phyloP scores from a whole-genome alignment of 2,888 invertebrate genomes.

The Vanessa cardui region DNA sequence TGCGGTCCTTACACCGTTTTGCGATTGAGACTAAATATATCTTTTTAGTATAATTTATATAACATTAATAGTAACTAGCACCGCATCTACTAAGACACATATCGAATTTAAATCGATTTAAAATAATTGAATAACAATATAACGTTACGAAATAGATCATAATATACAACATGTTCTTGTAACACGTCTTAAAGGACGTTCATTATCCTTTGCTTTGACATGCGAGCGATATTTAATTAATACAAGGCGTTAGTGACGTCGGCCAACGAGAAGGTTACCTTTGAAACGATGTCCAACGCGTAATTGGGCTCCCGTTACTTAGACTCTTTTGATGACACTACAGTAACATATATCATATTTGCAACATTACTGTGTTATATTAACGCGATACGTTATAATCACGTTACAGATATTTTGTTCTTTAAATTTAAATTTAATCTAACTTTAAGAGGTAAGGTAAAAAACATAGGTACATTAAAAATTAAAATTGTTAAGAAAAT shows the following conservation, averaged over 20 bases:
- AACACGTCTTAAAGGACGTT: slow-evolving; percentile 59
- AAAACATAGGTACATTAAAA: no score
- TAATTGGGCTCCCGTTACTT: slow-evolving; percentile 64
- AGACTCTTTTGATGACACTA: slow-evolving; percentile 19
- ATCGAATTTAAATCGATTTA: background rate
- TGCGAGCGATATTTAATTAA: slow-evolving; percentile 70
- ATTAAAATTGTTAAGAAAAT: no score
- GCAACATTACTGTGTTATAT: background rate
- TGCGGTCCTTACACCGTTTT: no score
- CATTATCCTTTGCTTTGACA: slow-evolving; percentile 66
- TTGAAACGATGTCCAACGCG: slow-evolving; percentile 69
- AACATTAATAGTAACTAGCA: no score
- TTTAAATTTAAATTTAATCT: no score
- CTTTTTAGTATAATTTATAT: no score
- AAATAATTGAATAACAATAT: slow-evolving; percentile 16
- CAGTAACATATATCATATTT: background rate
- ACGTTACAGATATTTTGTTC: background rate
- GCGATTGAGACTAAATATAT: no score
- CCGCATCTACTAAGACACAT: no score
- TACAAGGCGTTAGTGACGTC: slow-evolving; percentile 45
- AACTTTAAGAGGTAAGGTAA: no score
- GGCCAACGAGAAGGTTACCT: slow-evolving; percentile 57
- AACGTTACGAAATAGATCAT: slow-evolving; percentile 29
- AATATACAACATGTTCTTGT: slow-evolving; percentile 39
- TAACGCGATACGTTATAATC: background rate